Evolutionary conservation across 2,113 vertebrate genomes (phyloP).

Genomic region (Silurus asotus): DNA sequence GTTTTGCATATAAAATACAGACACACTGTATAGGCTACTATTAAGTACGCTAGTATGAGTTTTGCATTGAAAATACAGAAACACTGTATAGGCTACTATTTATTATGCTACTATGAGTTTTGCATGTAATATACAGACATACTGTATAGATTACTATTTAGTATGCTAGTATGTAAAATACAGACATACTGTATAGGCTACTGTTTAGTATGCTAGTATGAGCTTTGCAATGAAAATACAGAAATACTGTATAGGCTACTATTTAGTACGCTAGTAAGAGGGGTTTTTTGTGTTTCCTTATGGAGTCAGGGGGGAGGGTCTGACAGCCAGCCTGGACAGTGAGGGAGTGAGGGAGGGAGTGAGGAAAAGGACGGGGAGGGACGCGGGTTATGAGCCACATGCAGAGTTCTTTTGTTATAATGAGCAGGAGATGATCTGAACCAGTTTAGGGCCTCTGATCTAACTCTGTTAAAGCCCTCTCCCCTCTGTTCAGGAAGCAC

Average conservation of each 20-base stretch:
- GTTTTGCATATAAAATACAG: not conserved
- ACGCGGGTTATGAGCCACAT: constrained; percentile 42
- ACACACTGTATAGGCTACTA: not conserved
- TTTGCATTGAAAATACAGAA: not conserved
- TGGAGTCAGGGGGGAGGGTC: not conserved
- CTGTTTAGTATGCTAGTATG: too few species aligned
- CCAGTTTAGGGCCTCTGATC: not conserved
- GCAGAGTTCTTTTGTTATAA: constrained; percentile 44
- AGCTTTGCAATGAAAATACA: too few species aligned
- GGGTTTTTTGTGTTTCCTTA: not conserved
- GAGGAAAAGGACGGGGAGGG: not conserved
- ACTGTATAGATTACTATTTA: not conserved
- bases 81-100: not conserved
- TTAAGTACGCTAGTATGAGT: too few species aligned
- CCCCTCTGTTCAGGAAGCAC: not conserved
- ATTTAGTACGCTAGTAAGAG: not conserved
- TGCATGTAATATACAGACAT: not conserved
- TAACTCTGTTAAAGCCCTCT: not conserved
- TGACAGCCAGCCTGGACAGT: not conserved
- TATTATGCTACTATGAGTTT: not conserved
- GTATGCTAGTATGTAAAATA: not conserved
- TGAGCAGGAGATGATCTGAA: constrained; percentile 11
- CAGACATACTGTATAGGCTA: too few species aligned
- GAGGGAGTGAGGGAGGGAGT: not conserved
- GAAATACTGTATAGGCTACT: not conserved